Conservation (phyloP, 92 coral and sea anemone species). For the Epizoanthus rinbou region DNA sequence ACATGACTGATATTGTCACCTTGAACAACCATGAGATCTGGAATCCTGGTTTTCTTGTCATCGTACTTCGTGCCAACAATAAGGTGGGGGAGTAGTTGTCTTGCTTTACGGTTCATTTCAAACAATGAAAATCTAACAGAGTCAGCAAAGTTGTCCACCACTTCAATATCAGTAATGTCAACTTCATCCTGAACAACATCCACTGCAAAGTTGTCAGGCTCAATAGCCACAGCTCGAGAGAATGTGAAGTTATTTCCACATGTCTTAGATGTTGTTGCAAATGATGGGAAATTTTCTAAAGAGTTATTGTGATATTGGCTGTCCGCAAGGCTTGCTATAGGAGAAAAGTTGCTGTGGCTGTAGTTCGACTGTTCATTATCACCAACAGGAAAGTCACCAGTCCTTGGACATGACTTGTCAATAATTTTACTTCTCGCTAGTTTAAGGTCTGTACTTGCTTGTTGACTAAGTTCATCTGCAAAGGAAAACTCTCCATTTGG, state of each 20-base stretch:
- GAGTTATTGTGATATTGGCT: background rate
- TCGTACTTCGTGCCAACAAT: conserved; percentile 62
- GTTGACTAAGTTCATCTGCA: background rate
- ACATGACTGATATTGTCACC: conserved; percentile 25
- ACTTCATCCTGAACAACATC: background rate
- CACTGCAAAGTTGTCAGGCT: background rate
- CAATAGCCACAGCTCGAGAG: conserved; percentile 8
- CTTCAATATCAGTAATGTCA: conserved; percentile 5
- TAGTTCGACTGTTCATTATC: background rate
- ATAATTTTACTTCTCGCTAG: background rate
- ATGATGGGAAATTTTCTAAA: background rate
- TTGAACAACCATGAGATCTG: conserved; percentile 59
- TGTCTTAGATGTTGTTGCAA: background rate
- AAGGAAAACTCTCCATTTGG: background rate
- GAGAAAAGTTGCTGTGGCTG: background rate
- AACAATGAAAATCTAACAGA: conserved; percentile 54
- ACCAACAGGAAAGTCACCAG: background rate
- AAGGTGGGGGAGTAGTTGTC: conserved; percentile 60
- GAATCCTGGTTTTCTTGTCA: conserved; percentile 36
- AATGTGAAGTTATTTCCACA: background rate
- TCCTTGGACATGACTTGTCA: background rate
- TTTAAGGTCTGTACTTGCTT: background rate
- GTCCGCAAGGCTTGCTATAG: background rate
- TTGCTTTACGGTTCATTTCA: conserved; percentile 67
- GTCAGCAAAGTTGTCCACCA: background rate